These are phyloP conservation scores for Aspidapion aeneum DNA, from an alignment of 2,888 invertebrate species.

Conservation along the genomic window DNA sequence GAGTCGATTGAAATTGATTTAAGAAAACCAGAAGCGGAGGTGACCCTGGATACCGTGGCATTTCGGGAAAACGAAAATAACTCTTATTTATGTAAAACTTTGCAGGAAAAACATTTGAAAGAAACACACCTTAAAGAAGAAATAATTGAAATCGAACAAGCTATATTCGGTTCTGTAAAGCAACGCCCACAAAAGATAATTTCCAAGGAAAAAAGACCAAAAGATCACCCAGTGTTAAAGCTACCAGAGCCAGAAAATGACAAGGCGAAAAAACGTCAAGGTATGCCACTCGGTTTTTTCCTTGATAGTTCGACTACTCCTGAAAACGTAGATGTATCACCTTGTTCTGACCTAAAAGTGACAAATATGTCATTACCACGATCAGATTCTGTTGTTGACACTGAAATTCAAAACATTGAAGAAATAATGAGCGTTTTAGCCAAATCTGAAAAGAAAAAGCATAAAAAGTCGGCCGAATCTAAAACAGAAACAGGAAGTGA, in stretches of 20 bases:
- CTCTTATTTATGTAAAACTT: neutral
- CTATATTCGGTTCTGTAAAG: constrained; percentile 62
- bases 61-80: neutral
- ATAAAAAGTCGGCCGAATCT: constrained; percentile 15
- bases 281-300: constrained; percentile 33
- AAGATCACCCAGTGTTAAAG: constrained; percentile 33
- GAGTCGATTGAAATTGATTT: constrained; percentile 1
- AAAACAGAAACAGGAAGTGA: constrained; percentile 14
- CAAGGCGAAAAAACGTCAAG: constrained; percentile 35
- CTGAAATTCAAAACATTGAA: constrained; percentile 43
- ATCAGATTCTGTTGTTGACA: constrained; percentile 43
- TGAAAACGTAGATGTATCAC: constrained; percentile 22
- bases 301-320: constrained; percentile 26
- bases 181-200: constrained; percentile 45
- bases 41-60: constrained; percentile 1
- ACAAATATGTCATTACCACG: constrained; percentile 36
- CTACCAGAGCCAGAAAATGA: constrained; percentile 40
- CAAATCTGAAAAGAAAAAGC: constrained; percentile 21
- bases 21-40: neutral
- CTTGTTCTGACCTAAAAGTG: constrained; percentile 23
- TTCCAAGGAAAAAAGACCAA: constrained; percentile 25
- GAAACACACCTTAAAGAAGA: neutral
- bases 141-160: constrained; percentile 47
- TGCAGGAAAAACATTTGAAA: neutral
- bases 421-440: constrained; percentile 43